Evolutionary conservation across 2,888 invertebrate genomes (phyloP).

Genomic region (Proisotoma minuta): DNA sequence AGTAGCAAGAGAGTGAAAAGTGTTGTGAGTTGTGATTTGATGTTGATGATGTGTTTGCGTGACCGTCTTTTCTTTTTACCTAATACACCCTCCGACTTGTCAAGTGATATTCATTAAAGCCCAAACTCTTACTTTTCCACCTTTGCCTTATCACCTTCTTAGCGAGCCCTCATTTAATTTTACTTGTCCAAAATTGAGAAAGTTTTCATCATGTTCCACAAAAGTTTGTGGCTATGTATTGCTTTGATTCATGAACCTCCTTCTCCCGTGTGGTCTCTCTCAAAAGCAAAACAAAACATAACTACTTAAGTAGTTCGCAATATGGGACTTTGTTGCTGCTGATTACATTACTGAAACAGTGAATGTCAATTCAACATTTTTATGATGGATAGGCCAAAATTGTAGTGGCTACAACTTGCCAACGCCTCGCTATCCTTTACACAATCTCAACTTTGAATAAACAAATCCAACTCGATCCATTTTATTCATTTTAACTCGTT

Average conservation of each 20-base stretch:
- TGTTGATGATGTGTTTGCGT: constrained; percentile 43
- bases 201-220: neutral
- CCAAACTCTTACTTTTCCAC: neutral
- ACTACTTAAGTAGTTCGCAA: neutral
- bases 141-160: constrained; percentile 29
- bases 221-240: neutral
- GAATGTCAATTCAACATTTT: constrained; percentile 7
- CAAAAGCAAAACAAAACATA: constrained; percentile 4
- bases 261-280: constrained; percentile 13
- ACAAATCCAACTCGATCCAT: constrained; percentile 8
- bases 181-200: neutral
- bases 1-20: no score
- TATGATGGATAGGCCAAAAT: constrained; percentile 15
- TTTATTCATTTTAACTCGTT: neutral
- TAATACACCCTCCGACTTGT: constrained; percentile 39
- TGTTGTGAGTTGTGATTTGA: constrained; percentile 20
- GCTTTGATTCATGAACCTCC: constrained; percentile 4
- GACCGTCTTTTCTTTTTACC: constrained; percentile 40
- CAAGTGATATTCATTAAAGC: constrained; percentile 40
- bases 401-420: constrained; percentile 14
- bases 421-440: constrained; percentile 17
- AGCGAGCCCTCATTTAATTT: neutral
- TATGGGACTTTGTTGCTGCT: neutral
- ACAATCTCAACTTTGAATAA: constrained; percentile 7
- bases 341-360: constrained; percentile 11